Evolutionary conservation across 2,797 vertebrate species (phyloP).

Genomic region (Carapus acus): DNA sequence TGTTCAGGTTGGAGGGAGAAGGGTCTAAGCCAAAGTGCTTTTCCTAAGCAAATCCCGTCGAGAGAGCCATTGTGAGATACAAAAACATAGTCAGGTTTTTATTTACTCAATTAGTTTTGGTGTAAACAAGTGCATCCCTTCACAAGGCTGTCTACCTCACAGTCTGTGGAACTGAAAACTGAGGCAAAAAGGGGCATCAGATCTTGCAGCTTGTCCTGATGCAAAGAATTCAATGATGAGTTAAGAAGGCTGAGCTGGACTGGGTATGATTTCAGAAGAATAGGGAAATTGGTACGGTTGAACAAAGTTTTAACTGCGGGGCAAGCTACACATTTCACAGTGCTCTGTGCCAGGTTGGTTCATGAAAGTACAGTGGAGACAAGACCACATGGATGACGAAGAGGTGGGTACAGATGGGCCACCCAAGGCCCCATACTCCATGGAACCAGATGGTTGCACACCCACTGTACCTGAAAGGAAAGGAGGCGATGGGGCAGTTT

Average conservation of each 20-base stretch:
- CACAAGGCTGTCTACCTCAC: slow-evolving; percentile 6
- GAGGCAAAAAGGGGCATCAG: slow-evolving; percentile 15
- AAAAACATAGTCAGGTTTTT: slow-evolving; percentile 33
- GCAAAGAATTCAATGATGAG: slow-evolving; percentile 32
- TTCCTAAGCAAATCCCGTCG: slow-evolving; percentile 30
- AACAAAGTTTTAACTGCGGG: slow-evolving; percentile 77
- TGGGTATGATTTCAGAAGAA: slow-evolving; percentile 11
- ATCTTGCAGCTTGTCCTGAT: slow-evolving; percentile 56
- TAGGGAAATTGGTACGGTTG: neutral
- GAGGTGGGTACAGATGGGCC: slow-evolving; percentile 70
- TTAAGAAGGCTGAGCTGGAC: slow-evolving; percentile 14
- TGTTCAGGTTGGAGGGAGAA: neutral
- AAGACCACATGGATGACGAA: slow-evolving; percentile 90
- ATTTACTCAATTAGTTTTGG: slow-evolving; percentile 26
- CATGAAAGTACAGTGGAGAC: slow-evolving; percentile 98
- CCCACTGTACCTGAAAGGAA: slow-evolving; percentile 83
- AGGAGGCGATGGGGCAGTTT: too few relatives aligned
- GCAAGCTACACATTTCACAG: slow-evolving; percentile 99
- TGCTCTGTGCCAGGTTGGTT: slow-evolving; percentile 96
- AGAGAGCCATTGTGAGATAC: slow-evolving; percentile 24
- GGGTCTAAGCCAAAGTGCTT: slow-evolving; percentile 56
- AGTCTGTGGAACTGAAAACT: slow-evolving; percentile 36
- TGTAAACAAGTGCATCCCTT: slow-evolving; percentile 48
- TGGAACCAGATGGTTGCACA: slow-evolving; percentile 81
- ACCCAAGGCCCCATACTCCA: slow-evolving; percentile 83